A percentile compares a stretch with the other conserved stretches of the same genome.
These are phyloP conservation scores for Pachyseris speciosa DNA, from an alignment of 64 coral and sea anemone genomes.

Conservation along the genomic window DNA sequence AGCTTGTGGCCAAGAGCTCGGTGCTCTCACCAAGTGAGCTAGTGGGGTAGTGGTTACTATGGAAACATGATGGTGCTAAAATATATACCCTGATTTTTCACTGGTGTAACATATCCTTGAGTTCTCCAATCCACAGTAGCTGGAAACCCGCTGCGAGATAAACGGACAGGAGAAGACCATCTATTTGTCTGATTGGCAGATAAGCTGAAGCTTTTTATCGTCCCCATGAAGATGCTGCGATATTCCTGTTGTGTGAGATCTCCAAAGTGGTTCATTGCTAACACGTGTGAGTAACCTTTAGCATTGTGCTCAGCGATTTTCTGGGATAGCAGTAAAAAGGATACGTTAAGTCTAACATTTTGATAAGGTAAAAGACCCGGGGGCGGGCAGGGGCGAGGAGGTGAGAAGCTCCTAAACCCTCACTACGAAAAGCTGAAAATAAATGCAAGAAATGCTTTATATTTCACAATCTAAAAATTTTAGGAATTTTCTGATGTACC, in stretches of 20 bases:
- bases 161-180: slow-evolving; percentile 58
- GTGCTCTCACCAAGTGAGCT: no score
- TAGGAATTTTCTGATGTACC: no score
- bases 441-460: no score
- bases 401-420: no score
- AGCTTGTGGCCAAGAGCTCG: no score
- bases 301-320: slow-evolving; percentile 85
- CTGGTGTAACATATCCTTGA: slow-evolving; percentile 89
- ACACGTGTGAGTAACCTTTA: slow-evolving; percentile 53
- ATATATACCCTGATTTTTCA: slow-evolving; percentile 86
- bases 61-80: no score
- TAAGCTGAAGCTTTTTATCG: neutral
- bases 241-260: slow-evolving; percentile 87
- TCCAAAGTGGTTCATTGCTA: slow-evolving; percentile 93
- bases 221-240: slow-evolving; percentile 61
- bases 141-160: slow-evolving; percentile 72
- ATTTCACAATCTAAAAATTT: no score
- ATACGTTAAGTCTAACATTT: neutral
- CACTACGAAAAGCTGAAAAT: no score
- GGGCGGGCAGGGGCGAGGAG: no score
- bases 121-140: slow-evolving; percentile 87
- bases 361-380: neutral
- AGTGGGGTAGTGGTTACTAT: no score
- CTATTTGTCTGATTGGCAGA: slow-evolving; percentile 57
- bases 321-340: slow-evolving; percentile 14